Conservation (phyloP, 2,888 invertebrate species). For the Dryobotodes eremita region DNA sequence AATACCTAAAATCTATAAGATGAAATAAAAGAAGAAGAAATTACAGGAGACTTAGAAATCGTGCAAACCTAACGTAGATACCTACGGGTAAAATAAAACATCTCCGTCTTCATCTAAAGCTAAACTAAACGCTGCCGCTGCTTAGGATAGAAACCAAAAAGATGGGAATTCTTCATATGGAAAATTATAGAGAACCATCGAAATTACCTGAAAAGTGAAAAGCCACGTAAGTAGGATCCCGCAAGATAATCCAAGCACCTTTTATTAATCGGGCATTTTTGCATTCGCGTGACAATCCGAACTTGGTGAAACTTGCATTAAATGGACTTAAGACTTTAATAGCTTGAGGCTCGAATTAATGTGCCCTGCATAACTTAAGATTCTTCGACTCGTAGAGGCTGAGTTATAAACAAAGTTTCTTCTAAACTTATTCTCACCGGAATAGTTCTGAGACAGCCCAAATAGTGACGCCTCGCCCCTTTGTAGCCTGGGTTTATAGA, state of each 20-base stretch:
- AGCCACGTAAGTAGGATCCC: not conserved
- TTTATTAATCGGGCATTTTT: not conserved
- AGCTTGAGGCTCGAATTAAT: slow-evolving; percentile 21
- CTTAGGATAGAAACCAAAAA: not conserved
- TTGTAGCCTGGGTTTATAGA: not conserved
- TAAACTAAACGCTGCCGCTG: too few relatives aligned
- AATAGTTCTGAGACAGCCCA: slow-evolving; percentile 16
- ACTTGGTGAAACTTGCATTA: slow-evolving; percentile 11
- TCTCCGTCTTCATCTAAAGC: too few relatives aligned
- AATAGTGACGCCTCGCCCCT: slow-evolving; percentile 33
- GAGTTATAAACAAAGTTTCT: slow-evolving; percentile 40
- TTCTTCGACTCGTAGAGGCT: not conserved
- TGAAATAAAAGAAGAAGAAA: not conserved
- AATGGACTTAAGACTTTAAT: slow-evolving; percentile 9
- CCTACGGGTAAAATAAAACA: not conserved
- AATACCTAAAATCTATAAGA: not conserved
- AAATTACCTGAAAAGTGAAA: not conserved
- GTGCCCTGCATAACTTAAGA: slow-evolving; percentile 22
- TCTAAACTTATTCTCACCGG: slow-evolving; percentile 10
- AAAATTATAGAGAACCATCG: not conserved
- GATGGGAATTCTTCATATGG: not conserved
- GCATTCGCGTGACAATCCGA: not conserved
- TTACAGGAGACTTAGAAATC: not conserved
- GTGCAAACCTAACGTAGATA: not conserved
- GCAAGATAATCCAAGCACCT: not conserved